These are phyloP conservation scores for Eupeodes luniger DNA, from an alignment of 2,888 invertebrate genomes.

Conservation along the genomic window DNA sequence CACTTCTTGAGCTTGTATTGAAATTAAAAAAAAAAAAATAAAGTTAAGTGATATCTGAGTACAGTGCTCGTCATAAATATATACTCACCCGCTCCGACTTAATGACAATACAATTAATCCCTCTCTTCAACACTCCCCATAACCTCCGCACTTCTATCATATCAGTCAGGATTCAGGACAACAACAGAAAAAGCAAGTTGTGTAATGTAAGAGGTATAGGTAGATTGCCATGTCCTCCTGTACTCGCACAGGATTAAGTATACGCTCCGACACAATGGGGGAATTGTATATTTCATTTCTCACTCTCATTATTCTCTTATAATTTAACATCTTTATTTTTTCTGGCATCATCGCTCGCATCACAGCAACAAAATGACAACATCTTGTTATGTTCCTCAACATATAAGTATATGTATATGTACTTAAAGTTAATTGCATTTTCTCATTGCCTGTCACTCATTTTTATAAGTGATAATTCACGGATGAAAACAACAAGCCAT, in stretches of 20 bases:
- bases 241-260: constrained; percentile 61
- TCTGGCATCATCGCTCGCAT: constrained; percentile 51
- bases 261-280: constrained; percentile 61
- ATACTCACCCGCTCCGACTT: constrained; percentile 26
- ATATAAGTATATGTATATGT: neutral
- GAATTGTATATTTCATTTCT: constrained; percentile 55
- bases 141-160: constrained; percentile 12
- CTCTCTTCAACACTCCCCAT: constrained; percentile 23
- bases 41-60: constrained; percentile 51
- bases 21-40: neutral
- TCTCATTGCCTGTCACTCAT: constrained; percentile 76
- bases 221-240: constrained; percentile 10
- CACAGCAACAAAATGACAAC: constrained; percentile 65
- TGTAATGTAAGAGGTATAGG: constrained; percentile 45
- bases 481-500: constrained; percentile 59
- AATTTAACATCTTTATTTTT: constrained; percentile 46
- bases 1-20: neutral
- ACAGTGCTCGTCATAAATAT: constrained; percentile 37
- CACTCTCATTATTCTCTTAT: constrained; percentile 19
- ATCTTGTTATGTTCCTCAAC: constrained; percentile 69
- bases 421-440: constrained; percentile 76
- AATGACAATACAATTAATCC: constrained; percentile 75
- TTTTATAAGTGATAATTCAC: constrained; percentile 76
- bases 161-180: constrained; percentile 41
- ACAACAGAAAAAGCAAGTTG: constrained; percentile 20